phyloP scores from a whole-genome alignment of 2,888 invertebrate genomes.

The Zygaena filipendulae region DNA sequence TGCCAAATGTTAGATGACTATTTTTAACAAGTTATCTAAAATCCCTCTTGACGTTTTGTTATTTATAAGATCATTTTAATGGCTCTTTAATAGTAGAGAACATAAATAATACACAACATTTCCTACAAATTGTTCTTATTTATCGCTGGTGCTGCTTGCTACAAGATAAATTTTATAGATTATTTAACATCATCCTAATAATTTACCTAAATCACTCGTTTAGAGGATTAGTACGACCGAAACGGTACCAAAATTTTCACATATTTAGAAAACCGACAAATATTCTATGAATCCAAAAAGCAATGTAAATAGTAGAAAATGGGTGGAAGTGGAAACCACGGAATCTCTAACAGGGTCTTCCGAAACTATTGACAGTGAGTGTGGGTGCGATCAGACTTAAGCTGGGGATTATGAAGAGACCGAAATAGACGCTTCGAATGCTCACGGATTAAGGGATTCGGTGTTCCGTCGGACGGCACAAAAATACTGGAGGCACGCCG shows the following conservation, averaged over 20 bases:
- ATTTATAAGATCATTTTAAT: too few species aligned
- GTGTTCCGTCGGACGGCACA: constrained; percentile 64
- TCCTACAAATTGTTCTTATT: too few species aligned
- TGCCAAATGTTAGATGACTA: too few species aligned
- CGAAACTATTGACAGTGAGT: constrained; percentile 68
- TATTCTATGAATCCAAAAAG: constrained; percentile 48
- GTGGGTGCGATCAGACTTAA: constrained; percentile 68
- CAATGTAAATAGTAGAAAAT: constrained; percentile 47
- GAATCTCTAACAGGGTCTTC: constrained; percentile 59
- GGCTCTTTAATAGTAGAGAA: too few species aligned
- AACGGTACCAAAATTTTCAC: too few species aligned
- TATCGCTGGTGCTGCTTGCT: too few species aligned
- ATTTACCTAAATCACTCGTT: constrained; percentile 36
- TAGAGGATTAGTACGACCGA: constrained; percentile 33
- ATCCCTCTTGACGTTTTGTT: too few species aligned
- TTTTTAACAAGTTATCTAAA: too few species aligned
- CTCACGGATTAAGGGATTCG: constrained; percentile 62
- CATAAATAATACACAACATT: too few species aligned
- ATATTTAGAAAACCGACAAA: constrained; percentile 56
- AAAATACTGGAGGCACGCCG: constrained; percentile 63
- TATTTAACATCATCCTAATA: too few species aligned
- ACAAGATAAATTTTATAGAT: too few species aligned
- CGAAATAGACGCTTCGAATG: constrained; percentile 67
- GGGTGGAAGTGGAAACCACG: constrained; percentile 46
- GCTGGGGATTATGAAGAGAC: constrained; percentile 65